Evolutionary conservation across 2,113 vertebrate genomes (phyloP).

Genomic region (Alces alces): DNA sequence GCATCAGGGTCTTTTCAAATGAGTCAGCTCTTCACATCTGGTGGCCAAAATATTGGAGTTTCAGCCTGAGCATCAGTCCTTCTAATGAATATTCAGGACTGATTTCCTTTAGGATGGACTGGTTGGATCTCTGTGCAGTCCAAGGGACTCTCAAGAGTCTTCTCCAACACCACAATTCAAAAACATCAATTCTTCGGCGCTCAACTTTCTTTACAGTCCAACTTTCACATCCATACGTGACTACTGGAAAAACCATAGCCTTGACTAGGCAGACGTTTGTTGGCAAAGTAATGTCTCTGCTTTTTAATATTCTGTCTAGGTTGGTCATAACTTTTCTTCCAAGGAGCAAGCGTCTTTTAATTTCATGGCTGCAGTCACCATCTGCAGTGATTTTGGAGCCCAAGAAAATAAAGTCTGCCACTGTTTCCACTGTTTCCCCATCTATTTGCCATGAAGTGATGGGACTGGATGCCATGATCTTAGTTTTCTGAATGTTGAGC

Average conservation of each 20-base stretch:
- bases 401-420: neutral
- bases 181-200: neutral
- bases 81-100: neutral
- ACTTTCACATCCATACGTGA: neutral
- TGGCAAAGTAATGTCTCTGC: neutral
- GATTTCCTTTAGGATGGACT: neutral
- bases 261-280: neutral
- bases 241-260: neutral
- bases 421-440: neutral
- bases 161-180: neutral
- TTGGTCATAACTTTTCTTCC: neutral
- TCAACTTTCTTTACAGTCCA: neutral
- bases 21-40: neutral
- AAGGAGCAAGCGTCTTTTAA: neutral
- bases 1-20: neutral
- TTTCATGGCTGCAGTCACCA: neutral
- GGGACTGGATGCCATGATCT: neutral
- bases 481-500: neutral
- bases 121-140: neutral
- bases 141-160: neutral
- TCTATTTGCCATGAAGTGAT: neutral
- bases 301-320: neutral
- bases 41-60: neutral
- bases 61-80: neutral
- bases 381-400: neutral